These are phyloP conservation scores for Drosophila lutescens DNA, from an alignment of 2,888 invertebrate genomes.

Conservation along the genomic window DNA sequence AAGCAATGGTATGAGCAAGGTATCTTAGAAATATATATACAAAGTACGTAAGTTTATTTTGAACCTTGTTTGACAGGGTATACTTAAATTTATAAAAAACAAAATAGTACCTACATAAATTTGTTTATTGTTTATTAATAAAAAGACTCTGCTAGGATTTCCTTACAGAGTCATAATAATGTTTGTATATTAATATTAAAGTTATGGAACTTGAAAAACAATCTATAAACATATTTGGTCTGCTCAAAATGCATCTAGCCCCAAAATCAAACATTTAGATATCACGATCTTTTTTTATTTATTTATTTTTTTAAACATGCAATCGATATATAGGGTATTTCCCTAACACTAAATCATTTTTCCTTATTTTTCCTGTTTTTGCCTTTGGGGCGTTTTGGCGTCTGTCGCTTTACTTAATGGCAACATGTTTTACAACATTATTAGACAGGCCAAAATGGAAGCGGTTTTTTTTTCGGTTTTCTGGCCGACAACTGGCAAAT, in stretches of 20 bases:
- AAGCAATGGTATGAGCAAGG: constrained; percentile 12
- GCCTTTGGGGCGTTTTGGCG: constrained; percentile 61
- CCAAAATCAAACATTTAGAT: neutral
- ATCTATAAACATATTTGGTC: too few relatives aligned
- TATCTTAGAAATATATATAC: constrained; percentile 1
- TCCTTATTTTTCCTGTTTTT: constrained; percentile 13
- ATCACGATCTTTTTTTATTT: neutral
- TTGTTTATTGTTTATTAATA: too few relatives aligned
- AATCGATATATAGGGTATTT: constrained; percentile 23
- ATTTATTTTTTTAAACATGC: neutral
- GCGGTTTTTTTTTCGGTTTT: constrained; percentile 31
- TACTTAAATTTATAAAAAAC: too few relatives aligned
- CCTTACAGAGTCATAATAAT: too few relatives aligned
- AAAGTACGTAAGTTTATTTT: too few relatives aligned
- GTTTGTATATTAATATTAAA: too few relatives aligned
- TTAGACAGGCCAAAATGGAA: constrained; percentile 60
- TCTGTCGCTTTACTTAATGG: constrained; percentile 64
- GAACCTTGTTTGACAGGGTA: too few relatives aligned
- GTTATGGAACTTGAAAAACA: too few relatives aligned
- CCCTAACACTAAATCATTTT: constrained; percentile 12
- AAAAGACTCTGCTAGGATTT: too few relatives aligned
- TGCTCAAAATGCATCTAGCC: too few relatives aligned
- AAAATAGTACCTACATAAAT: too few relatives aligned
- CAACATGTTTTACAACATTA: constrained; percentile 78
- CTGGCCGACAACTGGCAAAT: constrained; percentile 53